Conservation (phyloP, 2,113 vertebrate species). For the Morone chrysops region DNA sequence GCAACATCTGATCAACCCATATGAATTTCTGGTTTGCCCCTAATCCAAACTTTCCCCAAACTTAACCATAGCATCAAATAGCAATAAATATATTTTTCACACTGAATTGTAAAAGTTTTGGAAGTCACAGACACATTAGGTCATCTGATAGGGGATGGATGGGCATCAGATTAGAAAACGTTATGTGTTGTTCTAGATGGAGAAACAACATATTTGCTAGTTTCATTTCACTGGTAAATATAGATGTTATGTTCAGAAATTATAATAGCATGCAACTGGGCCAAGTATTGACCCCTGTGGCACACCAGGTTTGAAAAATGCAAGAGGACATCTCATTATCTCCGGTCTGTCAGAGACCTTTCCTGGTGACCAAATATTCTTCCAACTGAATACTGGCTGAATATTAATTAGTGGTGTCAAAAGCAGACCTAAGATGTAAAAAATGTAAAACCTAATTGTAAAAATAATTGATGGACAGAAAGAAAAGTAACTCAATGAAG, state of each 20-base stretch:
- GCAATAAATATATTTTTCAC: no score
- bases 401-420: not conserved
- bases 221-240: not conserved
- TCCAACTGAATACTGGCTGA: not conserved
- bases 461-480: not conserved
- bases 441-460: not conserved
- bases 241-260: not conserved
- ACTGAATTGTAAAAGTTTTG: no score
- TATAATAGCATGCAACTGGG: not conserved
- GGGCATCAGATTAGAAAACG: no score
- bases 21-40: no score
- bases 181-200: no score
- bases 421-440: not conserved
- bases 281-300: not conserved
- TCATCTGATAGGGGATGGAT: no score
- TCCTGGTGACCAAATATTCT: not conserved
- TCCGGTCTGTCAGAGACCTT: not conserved
- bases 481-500: not conserved
- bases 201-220: not conserved
- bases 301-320: not conserved
- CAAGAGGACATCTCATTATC: not conserved
- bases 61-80: no score
- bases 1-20: no score
- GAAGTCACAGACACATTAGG: no score
- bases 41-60: no score